Evolutionary conservation across 2,888 invertebrate genomes (phyloP).

Genomic region (Chaitophorus viminalis): DNA sequence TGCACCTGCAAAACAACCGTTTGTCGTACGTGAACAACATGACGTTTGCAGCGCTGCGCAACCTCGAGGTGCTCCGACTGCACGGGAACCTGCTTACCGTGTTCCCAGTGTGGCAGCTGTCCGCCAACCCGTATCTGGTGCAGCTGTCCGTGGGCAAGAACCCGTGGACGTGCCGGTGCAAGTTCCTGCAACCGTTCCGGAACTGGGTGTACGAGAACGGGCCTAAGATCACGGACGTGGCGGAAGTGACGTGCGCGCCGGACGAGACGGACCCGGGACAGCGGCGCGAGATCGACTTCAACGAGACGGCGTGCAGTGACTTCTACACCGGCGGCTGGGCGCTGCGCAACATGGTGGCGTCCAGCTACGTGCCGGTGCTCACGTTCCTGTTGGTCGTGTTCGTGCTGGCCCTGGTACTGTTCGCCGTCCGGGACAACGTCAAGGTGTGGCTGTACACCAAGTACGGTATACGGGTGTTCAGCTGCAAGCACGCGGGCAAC

Average conservation of each 20-base stretch:
- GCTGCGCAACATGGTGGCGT: constrained; percentile 82
- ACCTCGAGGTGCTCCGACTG: constrained; percentile 81
- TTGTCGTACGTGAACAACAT: constrained; percentile 82
- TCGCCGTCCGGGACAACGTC: constrained; percentile 86
- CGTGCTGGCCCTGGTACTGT: constrained; percentile 80
- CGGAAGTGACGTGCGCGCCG: constrained; percentile 75
- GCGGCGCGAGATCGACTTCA: constrained; percentile 77
- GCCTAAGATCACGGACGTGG: constrained; percentile 83
- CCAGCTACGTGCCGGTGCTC: constrained; percentile 86
- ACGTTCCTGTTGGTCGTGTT: constrained; percentile 82
- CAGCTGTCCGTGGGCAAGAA: constrained; percentile 85
- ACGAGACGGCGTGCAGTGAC: constrained; percentile 87
- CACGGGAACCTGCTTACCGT: constrained; percentile 85
- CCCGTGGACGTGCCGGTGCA: constrained; percentile 90
- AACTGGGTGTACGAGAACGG: constrained; percentile 82
- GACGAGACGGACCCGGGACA: constrained; percentile 65
- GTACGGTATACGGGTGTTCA: constrained; percentile 85
- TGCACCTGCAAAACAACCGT: constrained; percentile 87
- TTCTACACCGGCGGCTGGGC: constrained; percentile 85
- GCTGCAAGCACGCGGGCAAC: constrained; percentile 71
- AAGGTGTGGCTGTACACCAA: constrained; percentile 88
- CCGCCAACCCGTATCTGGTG: constrained; percentile 74
- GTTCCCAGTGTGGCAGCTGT: constrained; percentile 79
- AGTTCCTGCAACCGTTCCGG: constrained; percentile 85
- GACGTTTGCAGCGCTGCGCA: constrained; percentile 81